phyloP scores from a whole-genome alignment of 2,888 invertebrate genomes.

The Spicauda simplicius region DNA sequence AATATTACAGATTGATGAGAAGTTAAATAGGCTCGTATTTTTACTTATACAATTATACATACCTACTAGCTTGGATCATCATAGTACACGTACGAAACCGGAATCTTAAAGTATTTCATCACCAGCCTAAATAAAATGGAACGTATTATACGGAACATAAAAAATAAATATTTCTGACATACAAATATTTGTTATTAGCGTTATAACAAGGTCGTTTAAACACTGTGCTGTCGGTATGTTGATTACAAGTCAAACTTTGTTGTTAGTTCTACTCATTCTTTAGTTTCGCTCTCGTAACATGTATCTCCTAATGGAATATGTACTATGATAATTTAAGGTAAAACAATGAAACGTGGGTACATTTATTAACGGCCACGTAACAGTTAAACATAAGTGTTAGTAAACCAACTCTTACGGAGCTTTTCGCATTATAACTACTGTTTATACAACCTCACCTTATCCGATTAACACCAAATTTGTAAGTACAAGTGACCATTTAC shows the following conservation, averaged over 20 bases:
- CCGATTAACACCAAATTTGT: constrained; percentile 2
- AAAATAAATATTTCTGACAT: background rate
- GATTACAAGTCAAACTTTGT: background rate
- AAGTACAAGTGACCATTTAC: constrained; percentile 19
- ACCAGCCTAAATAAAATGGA: background rate
- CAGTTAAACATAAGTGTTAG: background rate
- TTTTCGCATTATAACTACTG: constrained; percentile 1
- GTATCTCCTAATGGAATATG: background rate
- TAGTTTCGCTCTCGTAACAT: no score
- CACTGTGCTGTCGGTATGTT: background rate
- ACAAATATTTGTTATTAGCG: background rate
- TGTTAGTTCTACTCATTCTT: no score
- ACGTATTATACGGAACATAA: background rate
- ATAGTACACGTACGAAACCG: background rate
- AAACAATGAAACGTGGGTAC: no score
- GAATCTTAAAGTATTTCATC: background rate
- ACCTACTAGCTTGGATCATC: background rate
- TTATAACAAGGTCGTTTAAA: background rate
- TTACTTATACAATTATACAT: background rate
- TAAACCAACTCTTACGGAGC: background rate
- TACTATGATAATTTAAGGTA: no score
- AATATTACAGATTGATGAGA: no score
- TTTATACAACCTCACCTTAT: background rate
- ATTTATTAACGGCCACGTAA: no score
- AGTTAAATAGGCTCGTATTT: no score